Base-by-base conservation (phyloP, 2,797 vertebrate genomes). In the Peromyscus eremicus region DNA sequence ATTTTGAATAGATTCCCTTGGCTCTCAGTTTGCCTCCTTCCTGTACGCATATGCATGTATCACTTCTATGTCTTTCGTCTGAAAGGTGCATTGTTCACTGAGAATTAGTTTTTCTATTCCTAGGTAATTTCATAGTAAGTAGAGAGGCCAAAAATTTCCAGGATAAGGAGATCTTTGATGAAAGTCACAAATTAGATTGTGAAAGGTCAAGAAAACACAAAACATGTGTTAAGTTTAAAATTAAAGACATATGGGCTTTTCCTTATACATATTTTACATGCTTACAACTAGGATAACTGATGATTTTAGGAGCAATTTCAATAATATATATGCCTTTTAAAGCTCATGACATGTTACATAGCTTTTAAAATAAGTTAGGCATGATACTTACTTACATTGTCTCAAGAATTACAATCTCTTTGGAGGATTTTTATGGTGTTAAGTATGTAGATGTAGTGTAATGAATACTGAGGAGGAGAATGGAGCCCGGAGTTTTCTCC, bases 211-310 rank as follows among this genome's bases (percentile, higher is more conserved):
- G 60, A 86, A 95, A 93, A 94, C 57, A 55, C 34, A 6, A 85
- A 68, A 68, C 62, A 68, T 68, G 29, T 49, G 40, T 89, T 70
- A 77, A 16, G 85, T 93, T 94, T 97, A 95, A 96, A 97, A 96
- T 97, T 92, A 94, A 98, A 91, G 89, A 96, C 91, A 97, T 87
- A 70, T 96, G 96, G 85, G 14, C 11, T 95, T 97, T 97, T 88
- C 29, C 88, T 68, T 97, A 80, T 95, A 96, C 92, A 94, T 93
- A 95, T 96, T 97, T 97, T 92, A 94, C 60, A 71, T 96, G 91
- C 70, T 90, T 93, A 79, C 29, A n/a, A 90, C 13, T 93, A 96
- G 57, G 57, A n/a, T 96, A 91, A 76, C 77, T 95, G 92, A 95
- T 94, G 52, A 94, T 85, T 97, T 95, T 83, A 96, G 75, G 92